A percentile compares a stretch with the other conserved stretches of the same genome.
phyloP scores from a whole-genome alignment of 1,140 invertebrate genomes.

The Popillia japonica region DNA sequence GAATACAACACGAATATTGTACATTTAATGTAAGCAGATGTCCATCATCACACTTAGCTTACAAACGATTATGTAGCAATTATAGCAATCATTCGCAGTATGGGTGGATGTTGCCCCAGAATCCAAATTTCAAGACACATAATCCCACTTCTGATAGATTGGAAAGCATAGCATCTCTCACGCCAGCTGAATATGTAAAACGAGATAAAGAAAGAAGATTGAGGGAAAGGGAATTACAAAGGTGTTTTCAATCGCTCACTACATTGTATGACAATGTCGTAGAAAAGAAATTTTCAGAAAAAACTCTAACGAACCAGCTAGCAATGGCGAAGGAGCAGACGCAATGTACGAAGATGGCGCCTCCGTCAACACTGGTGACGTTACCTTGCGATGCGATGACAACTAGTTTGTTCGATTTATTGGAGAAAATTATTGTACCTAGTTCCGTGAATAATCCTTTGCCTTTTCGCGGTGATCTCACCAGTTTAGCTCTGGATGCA shows the following conservation, averaged over 20 bases:
- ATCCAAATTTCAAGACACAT: not conserved
- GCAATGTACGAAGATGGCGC: constrained; percentile 32
- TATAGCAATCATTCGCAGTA: constrained; percentile 31
- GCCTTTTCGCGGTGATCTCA: constrained; percentile 45
- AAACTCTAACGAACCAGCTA: constrained; percentile 41
- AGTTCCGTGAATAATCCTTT: constrained; percentile 42
- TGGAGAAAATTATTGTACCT: constrained; percentile 43
- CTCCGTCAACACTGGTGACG: constrained; percentile 16
- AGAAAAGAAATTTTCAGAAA: constrained; percentile 36
- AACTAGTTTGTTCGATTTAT: constrained; percentile 44
- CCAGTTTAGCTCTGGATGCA: constrained; percentile 43
- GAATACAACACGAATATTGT: constrained; percentile 27
- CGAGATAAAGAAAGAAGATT: constrained; percentile 43
- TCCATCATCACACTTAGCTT: constrained; percentile 28
- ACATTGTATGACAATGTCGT: constrained; percentile 44
- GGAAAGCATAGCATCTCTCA: constrained; percentile 39
- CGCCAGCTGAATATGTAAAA: constrained; percentile 45
- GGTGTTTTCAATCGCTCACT: constrained; percentile 44
- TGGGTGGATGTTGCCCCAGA: constrained; percentile 37
- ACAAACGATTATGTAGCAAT: constrained; percentile 33
- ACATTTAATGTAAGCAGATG: constrained; percentile 21
- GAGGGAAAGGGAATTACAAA: constrained; percentile 40
- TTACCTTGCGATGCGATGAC: constrained; percentile 45
- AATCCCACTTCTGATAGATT: not conserved
- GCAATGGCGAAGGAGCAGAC: constrained; percentile 43